A percentile compares a stretch with the other conserved stretches of the same genome.
These are phyloP conservation scores for Ariopsis seemanni DNA, from an alignment of 2,113 vertebrate species.

Conservation along the genomic window DNA sequence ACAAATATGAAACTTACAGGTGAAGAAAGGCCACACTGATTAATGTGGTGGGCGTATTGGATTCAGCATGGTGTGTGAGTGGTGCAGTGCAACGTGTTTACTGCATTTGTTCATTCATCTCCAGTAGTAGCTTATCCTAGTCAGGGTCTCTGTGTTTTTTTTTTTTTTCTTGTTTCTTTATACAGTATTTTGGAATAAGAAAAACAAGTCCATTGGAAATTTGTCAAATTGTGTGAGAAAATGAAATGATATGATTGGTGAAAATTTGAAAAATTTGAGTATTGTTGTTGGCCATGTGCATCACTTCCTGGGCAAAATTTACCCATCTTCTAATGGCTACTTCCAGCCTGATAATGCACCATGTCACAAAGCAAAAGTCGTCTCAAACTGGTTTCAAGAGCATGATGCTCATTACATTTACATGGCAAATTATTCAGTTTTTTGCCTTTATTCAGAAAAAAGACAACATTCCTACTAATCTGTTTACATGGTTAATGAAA, in stretches of 20 bases:
- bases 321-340: background rate
- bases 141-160: too few relatives aligned
- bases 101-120: background rate
- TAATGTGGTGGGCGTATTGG: too few relatives aligned
- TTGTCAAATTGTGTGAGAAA: too few relatives aligned
- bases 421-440: too few relatives aligned
- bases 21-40: background rate
- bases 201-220: too few relatives aligned
- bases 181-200: too few relatives aligned
- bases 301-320: background rate
- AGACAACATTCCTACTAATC: too few relatives aligned
- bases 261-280: background rate
- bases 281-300: background rate
- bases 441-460: too few relatives aligned
- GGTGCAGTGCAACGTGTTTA: background rate
- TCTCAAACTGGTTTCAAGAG: background rate
- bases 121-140: too few relatives aligned
- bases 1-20: background rate
- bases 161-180: too few relatives aligned
- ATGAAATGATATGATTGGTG: too few relatives aligned
- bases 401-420: background rate
- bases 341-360: background rate
- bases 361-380: background rate
- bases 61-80: background rate
- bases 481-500: too few relatives aligned